Conservation (phyloP, 2,113 vertebrate species). For the Leucosticte australis region DNA sequence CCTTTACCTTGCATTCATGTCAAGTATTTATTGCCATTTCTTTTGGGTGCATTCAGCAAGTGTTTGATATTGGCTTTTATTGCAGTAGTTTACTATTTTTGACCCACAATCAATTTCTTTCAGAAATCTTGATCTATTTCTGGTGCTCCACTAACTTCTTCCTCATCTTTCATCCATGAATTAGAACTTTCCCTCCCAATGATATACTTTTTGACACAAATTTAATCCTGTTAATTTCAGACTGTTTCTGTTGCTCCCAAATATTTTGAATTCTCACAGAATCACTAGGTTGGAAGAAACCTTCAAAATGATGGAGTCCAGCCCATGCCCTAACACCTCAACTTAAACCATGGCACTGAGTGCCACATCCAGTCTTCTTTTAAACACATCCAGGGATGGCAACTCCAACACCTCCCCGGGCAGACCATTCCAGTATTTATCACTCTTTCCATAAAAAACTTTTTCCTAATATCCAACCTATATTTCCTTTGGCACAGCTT, state of each 20-base stretch:
- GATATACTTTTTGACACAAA: background rate
- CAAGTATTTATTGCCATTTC: background rate
- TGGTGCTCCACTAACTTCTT: background rate
- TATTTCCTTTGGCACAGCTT: background rate
- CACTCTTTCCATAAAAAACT: rapidly evolving
- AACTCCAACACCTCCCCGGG: background rate
- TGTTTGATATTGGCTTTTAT: background rate
- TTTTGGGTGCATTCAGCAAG: background rate
- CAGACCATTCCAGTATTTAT: background rate
- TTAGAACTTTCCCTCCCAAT: background rate
- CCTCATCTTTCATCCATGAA: background rate
- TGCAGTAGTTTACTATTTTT: background rate
- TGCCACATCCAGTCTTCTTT: background rate
- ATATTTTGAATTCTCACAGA: background rate
- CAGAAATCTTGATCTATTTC: background rate
- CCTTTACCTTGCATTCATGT: background rate
- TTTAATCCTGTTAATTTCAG: background rate
- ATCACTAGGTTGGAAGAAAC: background rate
- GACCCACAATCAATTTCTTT: background rate
- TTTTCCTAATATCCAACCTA: background rate
- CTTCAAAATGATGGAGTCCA: rapidly evolving
- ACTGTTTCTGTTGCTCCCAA: background rate
- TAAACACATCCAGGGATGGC: background rate
- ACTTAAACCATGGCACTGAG: background rate
- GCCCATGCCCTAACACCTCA: background rate